Base-by-base conservation (phyloP, 53 echinoderm and acorn worm genomes). In the Paracentrotus lividus region DNA sequence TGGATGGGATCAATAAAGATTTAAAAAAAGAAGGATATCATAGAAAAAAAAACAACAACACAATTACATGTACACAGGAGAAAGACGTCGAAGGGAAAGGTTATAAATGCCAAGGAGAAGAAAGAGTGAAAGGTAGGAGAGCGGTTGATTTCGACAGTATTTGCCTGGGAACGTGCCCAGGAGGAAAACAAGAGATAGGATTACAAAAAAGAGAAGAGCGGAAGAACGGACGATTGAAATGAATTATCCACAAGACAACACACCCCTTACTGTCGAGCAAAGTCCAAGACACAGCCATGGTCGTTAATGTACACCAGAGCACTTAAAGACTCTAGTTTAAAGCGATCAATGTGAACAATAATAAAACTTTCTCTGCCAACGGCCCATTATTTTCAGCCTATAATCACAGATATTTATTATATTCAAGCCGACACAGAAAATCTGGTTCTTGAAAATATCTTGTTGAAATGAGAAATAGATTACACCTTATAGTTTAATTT, bases 251-350 rank as follows among this genome's bases (percentile, higher is more conserved):
- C 2, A 81, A 36, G 87, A 87, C 55, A 56, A 87, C 36, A 1
- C 57, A 54, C 21, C 56, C 55, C 87, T 87, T 49, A 57, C 36
- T 87, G 4, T 56, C n/a, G 26, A 81, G 81, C 47, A 81, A 81
- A 47, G 81, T 81, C 81, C n/a, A 81, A 81, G 33, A 33, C 16
- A 16, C n/a, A 5, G 72, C 72, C 38, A 72, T 14, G 40, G 40
- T 72, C 72, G 40, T 72, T 40, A n/a, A 72, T 72, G 72, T 72
- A 72, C 40, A 72, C 72, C 72, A 38, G 40, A 40, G 38, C 40
- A 10, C 72, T 72, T 5, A 36, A 16, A 72, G 40, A 72, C 72
- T 72, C 72, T 72, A 13, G 3, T 7, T 72, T 51, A 51, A 34
- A 67, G 67, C n/a, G 67, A 10, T 67, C 33, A 59, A 34, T n/a